phyloP scores from a whole-genome alignment of 2,888 invertebrate genomes.

The Spodoptera littoralis region DNA sequence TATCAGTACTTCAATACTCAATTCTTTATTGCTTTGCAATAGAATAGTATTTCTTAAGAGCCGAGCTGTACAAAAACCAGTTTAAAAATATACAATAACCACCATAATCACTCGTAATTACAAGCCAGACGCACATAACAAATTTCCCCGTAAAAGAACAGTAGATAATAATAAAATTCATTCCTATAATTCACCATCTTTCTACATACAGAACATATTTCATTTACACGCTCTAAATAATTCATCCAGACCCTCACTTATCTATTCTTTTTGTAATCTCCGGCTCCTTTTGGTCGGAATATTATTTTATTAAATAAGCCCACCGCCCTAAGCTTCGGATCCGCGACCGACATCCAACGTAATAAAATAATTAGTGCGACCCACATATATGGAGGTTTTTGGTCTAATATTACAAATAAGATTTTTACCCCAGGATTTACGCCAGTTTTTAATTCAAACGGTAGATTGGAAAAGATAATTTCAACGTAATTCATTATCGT shows the following conservation, averaged over 20 bases:
- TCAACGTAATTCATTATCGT: constrained; percentile 36
- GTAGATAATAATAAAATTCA: constrained; percentile 15
- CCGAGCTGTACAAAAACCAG: too few relatives aligned
- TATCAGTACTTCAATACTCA: too few relatives aligned
- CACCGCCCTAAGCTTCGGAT: constrained; percentile 43
- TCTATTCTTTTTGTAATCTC: constrained; percentile 45
- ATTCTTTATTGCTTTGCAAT: too few relatives aligned
- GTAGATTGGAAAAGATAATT: constrained; percentile 12
- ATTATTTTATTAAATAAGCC: constrained; percentile 60
- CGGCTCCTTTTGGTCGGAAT: constrained; percentile 43
- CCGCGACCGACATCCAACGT: constrained; percentile 41
- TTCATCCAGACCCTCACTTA: constrained; percentile 39
- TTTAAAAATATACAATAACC: too few relatives aligned
- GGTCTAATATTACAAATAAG: constrained; percentile 33
- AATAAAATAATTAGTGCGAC: constrained; percentile 56
- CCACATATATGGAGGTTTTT: constrained; percentile 35
- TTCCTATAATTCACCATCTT: constrained; percentile 30
- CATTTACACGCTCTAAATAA: constrained; percentile 46
- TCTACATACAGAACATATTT: constrained; percentile 39
- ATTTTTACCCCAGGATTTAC: constrained; percentile 30
- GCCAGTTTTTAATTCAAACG: constrained; percentile 1
- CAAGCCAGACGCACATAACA: constrained; percentile 3
- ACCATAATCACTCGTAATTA: not conserved
- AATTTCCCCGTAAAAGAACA: constrained; percentile 10
- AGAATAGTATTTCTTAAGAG: too few relatives aligned